These are phyloP conservation scores for Cyanistes caeruleus DNA, from an alignment of 2,113 vertebrate species.

Conservation along the genomic window DNA sequence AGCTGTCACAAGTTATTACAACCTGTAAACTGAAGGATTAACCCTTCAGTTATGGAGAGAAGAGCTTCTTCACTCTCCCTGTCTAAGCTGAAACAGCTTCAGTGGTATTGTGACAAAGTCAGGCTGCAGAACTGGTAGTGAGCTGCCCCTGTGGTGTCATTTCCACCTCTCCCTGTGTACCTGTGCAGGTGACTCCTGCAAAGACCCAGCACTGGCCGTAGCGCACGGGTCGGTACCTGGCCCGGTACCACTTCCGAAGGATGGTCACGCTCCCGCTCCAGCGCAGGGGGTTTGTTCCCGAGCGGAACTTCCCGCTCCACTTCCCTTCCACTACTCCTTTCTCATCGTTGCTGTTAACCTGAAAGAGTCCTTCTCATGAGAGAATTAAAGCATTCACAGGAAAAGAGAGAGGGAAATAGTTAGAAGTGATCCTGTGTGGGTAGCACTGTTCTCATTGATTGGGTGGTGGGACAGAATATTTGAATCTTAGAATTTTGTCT, in stretches of 20 bases:
- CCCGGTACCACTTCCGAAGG: constrained; percentile 67
- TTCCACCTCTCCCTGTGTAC: constrained; percentile 12
- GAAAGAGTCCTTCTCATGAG: constrained; percentile 5
- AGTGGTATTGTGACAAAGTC: neutral
- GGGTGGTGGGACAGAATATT: neutral
- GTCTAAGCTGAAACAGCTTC: neutral
- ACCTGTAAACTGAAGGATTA: neutral
- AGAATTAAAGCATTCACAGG: neutral
- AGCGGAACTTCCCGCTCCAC: constrained; percentile 52
- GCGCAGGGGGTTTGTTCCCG: constrained; percentile 48
- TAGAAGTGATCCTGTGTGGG: neutral
- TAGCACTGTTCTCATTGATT: neutral
- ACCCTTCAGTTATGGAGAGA: neutral
- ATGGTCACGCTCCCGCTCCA: constrained; percentile 80
- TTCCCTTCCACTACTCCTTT: constrained; percentile 79
- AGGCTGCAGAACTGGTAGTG: neutral
- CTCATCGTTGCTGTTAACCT: constrained; percentile 86
- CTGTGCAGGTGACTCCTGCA: constrained; percentile 82
- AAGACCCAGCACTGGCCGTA: constrained; percentile 88
- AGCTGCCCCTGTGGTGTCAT: neutral
- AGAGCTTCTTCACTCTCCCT: neutral
- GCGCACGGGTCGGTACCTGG: constrained; percentile 59
- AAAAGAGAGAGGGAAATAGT: neutral
- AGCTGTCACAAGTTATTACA: neutral
- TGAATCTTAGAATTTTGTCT: neutral